These are phyloP conservation scores for Oscheius sp. DNA, from an alignment of 2,888 invertebrate species.

Conservation along the genomic window DNA sequence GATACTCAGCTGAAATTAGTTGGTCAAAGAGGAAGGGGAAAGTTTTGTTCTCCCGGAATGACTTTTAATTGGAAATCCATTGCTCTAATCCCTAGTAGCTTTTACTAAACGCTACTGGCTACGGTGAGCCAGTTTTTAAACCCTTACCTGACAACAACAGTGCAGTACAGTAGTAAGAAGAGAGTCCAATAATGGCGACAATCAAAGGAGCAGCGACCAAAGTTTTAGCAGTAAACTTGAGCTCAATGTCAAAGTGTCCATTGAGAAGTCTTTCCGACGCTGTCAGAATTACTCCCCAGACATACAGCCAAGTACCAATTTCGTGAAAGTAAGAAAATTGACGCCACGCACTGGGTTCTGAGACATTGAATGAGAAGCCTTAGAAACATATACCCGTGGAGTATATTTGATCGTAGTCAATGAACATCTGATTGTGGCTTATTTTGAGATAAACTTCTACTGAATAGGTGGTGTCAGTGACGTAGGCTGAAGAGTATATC, in stretches of 20 bases:
- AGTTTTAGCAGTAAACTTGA: not conserved
- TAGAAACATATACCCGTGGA: not conserved
- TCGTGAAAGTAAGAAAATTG: not conserved
- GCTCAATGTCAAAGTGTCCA: slow-evolving; percentile 2
- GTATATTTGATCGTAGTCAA: not conserved
- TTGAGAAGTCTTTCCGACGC: not conserved
- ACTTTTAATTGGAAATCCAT: too few species aligned
- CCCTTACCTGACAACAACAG: not conserved
- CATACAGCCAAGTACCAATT: slow-evolving; percentile 9
- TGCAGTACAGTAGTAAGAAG: slow-evolving; percentile 9
- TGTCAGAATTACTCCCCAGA: slow-evolving; percentile 2
- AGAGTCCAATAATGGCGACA: not conserved
- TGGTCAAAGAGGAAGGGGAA: not conserved
- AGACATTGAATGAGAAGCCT: too few species aligned
- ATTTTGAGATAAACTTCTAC: not conserved
- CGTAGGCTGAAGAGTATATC: not conserved
- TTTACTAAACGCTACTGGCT: too few species aligned
- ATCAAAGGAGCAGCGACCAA: not conserved
- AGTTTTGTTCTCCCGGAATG: not conserved
- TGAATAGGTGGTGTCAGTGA: not conserved
- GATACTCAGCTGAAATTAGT: not conserved
- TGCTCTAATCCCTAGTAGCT: too few species aligned
- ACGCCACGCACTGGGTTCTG: too few species aligned
- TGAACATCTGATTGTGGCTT: not conserved
- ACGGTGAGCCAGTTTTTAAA: too few species aligned